These are phyloP conservation scores for Stomorhina lunata DNA, from an alignment of 2,888 invertebrate species.

Conservation along the genomic window DNA sequence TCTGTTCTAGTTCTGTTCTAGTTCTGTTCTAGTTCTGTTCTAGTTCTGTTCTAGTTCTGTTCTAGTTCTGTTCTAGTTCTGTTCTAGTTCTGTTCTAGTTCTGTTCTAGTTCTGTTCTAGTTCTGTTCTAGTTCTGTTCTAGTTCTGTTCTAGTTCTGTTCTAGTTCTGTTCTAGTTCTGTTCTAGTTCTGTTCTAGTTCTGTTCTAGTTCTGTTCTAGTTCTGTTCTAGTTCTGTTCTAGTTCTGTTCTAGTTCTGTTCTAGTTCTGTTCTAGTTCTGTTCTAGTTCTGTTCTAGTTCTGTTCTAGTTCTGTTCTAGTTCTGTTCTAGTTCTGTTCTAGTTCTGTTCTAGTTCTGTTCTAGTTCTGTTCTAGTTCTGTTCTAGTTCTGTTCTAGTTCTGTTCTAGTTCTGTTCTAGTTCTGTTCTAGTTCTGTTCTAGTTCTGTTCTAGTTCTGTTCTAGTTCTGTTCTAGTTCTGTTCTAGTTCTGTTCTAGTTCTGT, in stretches of 20 bases:
- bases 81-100: background rate
- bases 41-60: background rate
- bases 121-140: background rate
- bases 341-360: background rate
- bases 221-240: background rate
- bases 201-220: background rate
- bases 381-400: background rate
- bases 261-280: background rate
- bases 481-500: background rate
- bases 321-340: background rate
- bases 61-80: background rate
- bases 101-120: background rate
- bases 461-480: background rate
- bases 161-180: background rate
- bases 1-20: background rate
- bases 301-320: background rate
- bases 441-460: background rate
- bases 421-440: background rate
- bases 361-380: background rate
- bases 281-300: background rate
- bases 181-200: background rate
- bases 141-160: background rate
- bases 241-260: background rate
- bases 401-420: background rate
- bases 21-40: background rate